These are phyloP conservation scores for Mythimna vitellina DNA, from an alignment of 2,888 invertebrate species.

Conservation along the genomic window DNA sequence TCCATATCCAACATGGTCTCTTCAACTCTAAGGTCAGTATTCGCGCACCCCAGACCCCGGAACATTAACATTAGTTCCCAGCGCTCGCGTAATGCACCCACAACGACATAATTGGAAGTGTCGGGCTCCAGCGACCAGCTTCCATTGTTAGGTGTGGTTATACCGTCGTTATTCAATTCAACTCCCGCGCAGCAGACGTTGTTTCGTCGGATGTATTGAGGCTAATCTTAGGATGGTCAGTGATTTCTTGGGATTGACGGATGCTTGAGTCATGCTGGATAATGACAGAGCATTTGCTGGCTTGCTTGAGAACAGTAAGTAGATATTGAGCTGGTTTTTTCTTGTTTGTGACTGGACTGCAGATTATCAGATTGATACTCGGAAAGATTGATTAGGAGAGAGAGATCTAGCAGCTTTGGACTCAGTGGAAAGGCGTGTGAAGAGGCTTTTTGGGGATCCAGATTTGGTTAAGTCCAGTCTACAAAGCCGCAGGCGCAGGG, in stretches of 20 bases:
- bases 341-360: not conserved
- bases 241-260: conserved; percentile 62
- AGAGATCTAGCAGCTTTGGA: no score
- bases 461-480: no score
- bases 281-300: conserved; percentile 31
- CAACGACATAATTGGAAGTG: conserved; percentile 86
- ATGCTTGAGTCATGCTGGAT: conserved; percentile 54
- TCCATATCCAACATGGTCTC: not conserved
- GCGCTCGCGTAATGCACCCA: conserved; percentile 76
- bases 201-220: conserved; percentile 84
- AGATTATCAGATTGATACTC: not conserved
- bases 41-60: conserved; percentile 71
- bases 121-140: conserved; percentile 72
- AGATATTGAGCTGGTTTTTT: conserved; percentile 25
- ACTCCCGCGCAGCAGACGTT: conserved; percentile 77
- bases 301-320: conserved; percentile 10
- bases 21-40: conserved; percentile 68
- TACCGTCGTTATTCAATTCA: conserved; percentile 90
- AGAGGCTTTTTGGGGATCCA: no score
- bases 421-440: no score
- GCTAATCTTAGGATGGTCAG: conserved; percentile 75
- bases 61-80: conserved; percentile 80
- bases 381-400: not conserved
- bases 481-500: no score
- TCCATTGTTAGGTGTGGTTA: conserved; percentile 88